Evolutionary conservation across 1,140 invertebrate genomes (phyloP), one percentile per base, ranked within the genome.

Genomic region (Ips nitidus): DNA sequence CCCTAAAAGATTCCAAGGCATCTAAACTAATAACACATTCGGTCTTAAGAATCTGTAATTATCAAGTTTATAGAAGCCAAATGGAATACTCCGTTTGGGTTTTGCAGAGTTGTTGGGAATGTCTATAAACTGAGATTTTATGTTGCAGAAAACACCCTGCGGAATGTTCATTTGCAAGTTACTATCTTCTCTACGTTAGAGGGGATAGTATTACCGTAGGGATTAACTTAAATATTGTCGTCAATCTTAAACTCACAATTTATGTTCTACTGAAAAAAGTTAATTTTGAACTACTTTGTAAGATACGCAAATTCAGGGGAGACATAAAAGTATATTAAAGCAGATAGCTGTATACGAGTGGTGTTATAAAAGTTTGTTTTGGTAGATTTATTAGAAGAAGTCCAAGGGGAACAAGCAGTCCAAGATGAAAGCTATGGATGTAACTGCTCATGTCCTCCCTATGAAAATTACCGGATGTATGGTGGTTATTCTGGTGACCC

Each of bases 401-500:
- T 7, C 36, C 3, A 55, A 4, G 69, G 63, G 38, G 75, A 75
- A 38, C 64, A 75, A 62, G 69, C 70, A 22, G 45, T 71, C 37
- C 66, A 71, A 70, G 73, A 74, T 43, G 73, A 70, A 39, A 67
- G 57, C 58, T 57, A 41, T 43, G 70, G 72, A 70, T 74, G 72
- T 61, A 72, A 73, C 39, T 73, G 69, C 71, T 67, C 50, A 52
- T 75, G 73, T 63, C 60, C 65, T 1, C 64, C 45, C 22, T 22
- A 22, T 41, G 50, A 67, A 66, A n/a, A 52, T 8, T 36, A 8
- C 41, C 36, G 5, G 38, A 66, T 36, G 8, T 42, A 41, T 43
- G 41, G 1, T 57, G 52, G 22, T 22, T 22, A 72, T 52, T 53
- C 56, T 53, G 66, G 57, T 69, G 47, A 66, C 56, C 68, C 73